phyloP scores from a whole-genome alignment of 1,140 invertebrate genomes.

The Drosophila sproati region DNA sequence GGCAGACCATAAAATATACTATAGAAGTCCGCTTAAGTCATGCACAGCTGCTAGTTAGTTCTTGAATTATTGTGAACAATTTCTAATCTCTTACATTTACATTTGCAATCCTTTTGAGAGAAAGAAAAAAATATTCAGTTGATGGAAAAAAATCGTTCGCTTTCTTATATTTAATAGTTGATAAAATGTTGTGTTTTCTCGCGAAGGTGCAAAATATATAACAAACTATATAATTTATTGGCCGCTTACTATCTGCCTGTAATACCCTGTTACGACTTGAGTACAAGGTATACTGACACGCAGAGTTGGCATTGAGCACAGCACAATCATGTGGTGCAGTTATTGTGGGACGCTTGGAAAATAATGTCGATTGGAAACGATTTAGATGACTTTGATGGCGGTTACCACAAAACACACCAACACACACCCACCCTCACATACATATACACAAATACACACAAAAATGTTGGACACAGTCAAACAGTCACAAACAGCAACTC shows the following conservation, averaged over 20 bases:
- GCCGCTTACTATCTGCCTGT: background rate
- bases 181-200: no score
- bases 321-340: background rate
- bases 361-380: slow-evolving; percentile 66
- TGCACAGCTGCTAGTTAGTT: no score
- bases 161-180: no score
- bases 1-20: background rate
- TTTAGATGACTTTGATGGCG: slow-evolving; percentile 48
- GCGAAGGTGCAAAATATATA: no score
- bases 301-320: slow-evolving; percentile 3
- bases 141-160: no score
- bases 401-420: slow-evolving; percentile 8
- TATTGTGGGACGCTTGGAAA: slow-evolving; percentile 29
- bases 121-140: no score
- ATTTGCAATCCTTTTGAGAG: no score
- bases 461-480: background rate
- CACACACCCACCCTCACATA: background rate
- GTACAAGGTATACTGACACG: slow-evolving; percentile 3
- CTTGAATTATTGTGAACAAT: no score
- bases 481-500: slow-evolving; percentile 18
- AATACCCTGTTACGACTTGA: background rate
- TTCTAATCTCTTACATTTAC: no score
- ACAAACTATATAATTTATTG: no score
- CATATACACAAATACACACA: slow-evolving; percentile 11
- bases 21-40: no score